These are phyloP conservation scores for Anoplius nigerrimus DNA, from an alignment of 2,888 invertebrate genomes.

Conservation along the genomic window DNA sequence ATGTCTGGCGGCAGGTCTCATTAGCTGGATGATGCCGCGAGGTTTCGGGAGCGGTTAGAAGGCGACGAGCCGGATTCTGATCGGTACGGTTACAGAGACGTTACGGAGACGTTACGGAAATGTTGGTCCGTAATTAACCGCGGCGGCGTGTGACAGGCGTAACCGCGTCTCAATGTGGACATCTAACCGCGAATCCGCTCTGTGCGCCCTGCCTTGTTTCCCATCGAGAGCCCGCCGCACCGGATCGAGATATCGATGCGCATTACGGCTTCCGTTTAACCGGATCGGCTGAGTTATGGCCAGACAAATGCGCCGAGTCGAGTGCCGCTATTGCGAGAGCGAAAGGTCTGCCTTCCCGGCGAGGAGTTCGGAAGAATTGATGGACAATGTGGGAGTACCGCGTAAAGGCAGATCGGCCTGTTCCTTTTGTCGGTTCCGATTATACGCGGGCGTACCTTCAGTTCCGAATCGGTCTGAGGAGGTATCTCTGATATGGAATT, in stretches of 20 bases:
- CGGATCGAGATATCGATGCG: slow-evolving; percentile 18
- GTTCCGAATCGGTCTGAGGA: too few relatives aligned
- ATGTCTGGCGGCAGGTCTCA: background rate
- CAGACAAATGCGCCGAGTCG: too few relatives aligned
- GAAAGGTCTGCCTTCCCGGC: too few relatives aligned
- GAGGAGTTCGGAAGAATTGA: too few relatives aligned
- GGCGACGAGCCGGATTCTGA: slow-evolving; percentile 19
- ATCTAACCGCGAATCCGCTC: slow-evolving; percentile 45
- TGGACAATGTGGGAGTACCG: too few relatives aligned
- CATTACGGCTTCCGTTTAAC: too few relatives aligned
- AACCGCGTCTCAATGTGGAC: slow-evolving; percentile 42
- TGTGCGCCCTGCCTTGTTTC: slow-evolving; percentile 35
- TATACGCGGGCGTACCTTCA: too few relatives aligned
- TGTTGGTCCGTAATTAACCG: slow-evolving; percentile 40
- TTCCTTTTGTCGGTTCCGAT: too few relatives aligned
- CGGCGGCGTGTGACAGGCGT: slow-evolving; percentile 43
- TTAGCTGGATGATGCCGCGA: background rate
- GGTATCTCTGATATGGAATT: too few relatives aligned
- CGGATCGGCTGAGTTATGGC: too few relatives aligned
- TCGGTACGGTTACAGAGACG: slow-evolving; percentile 3
- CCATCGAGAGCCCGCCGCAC: slow-evolving; percentile 33
- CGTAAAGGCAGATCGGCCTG: too few relatives aligned
- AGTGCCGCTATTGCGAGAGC: too few relatives aligned
- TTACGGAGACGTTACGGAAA: slow-evolving; percentile 11
- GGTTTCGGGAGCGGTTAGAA: background rate